Conservation (phyloP, 1,140 invertebrate species). For the Polypedilum pembai region DNA sequence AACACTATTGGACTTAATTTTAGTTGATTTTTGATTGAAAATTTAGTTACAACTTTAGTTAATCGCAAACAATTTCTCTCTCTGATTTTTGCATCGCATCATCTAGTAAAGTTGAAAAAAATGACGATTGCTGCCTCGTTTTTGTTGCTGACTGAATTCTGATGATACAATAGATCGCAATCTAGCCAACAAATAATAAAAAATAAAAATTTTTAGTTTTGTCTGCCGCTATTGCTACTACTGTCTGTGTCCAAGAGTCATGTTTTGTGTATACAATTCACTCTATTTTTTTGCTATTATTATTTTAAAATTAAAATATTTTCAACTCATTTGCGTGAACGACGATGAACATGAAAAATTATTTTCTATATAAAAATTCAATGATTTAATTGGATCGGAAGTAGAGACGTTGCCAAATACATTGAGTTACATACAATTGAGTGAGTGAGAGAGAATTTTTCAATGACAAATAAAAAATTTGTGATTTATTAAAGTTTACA, state of each 20-base stretch:
- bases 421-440: not conserved
- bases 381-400: conserved; percentile 27
- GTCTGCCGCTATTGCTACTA: not conserved
- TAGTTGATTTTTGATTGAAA: too few relatives aligned
- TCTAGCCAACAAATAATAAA: not conserved
- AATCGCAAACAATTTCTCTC: too few relatives aligned
- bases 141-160: not conserved
- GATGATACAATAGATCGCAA: conserved; percentile 1
- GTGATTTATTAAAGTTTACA: not conserved
- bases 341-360: not conserved
- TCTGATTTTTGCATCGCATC: too few relatives aligned
- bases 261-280: not conserved
- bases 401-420: conserved; percentile 25
- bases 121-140: too few relatives aligned
- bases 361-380: conserved; percentile 2
- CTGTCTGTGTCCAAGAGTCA: not conserved
- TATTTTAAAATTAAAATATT: conserved; percentile 5
- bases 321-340: conserved; percentile 26
- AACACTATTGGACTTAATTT: too few relatives aligned
- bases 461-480: conserved; percentile 1
- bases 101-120: too few relatives aligned
- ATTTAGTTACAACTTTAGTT: too few relatives aligned
- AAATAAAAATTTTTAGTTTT: conserved; percentile 1
- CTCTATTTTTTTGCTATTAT: not conserved
- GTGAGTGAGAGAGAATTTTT: not conserved